These are phyloP conservation scores for Drosophila helvetica DNA, from an alignment of 2,888 invertebrate species.

Conservation along the genomic window DNA sequence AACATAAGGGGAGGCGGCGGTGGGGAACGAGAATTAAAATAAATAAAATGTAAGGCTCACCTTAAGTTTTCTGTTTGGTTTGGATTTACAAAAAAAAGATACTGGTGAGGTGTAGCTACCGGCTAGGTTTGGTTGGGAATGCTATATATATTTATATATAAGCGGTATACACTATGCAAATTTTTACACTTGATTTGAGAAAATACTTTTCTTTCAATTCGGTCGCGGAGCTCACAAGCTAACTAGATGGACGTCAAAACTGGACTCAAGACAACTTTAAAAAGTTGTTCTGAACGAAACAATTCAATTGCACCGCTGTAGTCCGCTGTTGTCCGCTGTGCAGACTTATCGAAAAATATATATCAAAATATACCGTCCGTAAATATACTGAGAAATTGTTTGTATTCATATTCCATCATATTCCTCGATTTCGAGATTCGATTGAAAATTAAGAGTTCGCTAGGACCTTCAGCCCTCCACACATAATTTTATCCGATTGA, in stretches of 20 bases:
- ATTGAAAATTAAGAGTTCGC: too few species aligned
- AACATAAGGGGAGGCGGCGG: not conserved
- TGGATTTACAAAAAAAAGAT: slow-evolving; percentile 1
- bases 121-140: not conserved
- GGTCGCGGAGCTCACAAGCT: not conserved
- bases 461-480: too few species aligned
- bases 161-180: not conserved
- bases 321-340: too few species aligned
- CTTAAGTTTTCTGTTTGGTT: not conserved
- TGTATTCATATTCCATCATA: too few species aligned
- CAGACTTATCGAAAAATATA: too few species aligned
- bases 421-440: too few species aligned
- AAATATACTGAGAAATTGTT: too few species aligned
- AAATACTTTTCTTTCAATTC: not conserved
- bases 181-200: not conserved
- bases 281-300: not conserved
- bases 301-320: not conserved
- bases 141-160: not conserved
- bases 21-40: not conserved
- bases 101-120: not conserved
- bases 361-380: too few species aligned
- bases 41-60: not conserved
- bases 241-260: not conserved
- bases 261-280: not conserved
- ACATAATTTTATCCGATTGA: too few species aligned